Conservation (phyloP, 2,113 vertebrate genomes). For the Pygoscelis adeliae region DNA sequence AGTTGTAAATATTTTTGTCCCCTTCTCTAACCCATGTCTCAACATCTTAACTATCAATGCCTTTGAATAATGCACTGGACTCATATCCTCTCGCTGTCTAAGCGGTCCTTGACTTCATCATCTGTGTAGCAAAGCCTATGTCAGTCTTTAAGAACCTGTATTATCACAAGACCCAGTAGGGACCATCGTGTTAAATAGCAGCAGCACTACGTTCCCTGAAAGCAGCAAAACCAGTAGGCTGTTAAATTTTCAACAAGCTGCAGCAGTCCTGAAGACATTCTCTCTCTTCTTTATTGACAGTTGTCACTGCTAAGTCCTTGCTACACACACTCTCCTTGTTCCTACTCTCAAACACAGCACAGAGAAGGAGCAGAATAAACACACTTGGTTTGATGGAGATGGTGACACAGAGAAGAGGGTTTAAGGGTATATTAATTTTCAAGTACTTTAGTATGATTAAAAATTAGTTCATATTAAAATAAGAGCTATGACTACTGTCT, state of each 20-base stretch:
- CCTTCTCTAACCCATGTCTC: background rate
- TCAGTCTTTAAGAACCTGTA: background rate
- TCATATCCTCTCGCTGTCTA: rapidly evolving
- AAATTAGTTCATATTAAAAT: constrained; percentile 11
- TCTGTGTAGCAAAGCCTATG: background rate
- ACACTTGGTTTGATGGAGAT: background rate
- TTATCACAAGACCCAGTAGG: background rate
- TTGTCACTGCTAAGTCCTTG: background rate
- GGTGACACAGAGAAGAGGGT: background rate
- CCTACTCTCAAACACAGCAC: background rate
- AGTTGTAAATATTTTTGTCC: background rate
- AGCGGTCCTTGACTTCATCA: background rate
- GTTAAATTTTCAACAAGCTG: background rate
- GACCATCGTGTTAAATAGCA: background rate
- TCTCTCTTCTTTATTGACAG: background rate
- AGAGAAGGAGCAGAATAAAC: background rate
- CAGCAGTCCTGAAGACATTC: background rate
- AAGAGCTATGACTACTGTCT: background rate
- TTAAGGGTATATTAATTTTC: constrained; percentile 29
- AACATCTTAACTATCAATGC: background rate
- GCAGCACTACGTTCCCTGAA: background rate
- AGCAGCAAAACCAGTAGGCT: background rate
- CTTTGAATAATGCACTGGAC: background rate
- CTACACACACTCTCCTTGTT: background rate
- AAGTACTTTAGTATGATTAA: constrained; percentile 4